Base-by-base conservation (phyloP, 2,797 vertebrate genomes). In the Sternotherus odoratus region DNA sequence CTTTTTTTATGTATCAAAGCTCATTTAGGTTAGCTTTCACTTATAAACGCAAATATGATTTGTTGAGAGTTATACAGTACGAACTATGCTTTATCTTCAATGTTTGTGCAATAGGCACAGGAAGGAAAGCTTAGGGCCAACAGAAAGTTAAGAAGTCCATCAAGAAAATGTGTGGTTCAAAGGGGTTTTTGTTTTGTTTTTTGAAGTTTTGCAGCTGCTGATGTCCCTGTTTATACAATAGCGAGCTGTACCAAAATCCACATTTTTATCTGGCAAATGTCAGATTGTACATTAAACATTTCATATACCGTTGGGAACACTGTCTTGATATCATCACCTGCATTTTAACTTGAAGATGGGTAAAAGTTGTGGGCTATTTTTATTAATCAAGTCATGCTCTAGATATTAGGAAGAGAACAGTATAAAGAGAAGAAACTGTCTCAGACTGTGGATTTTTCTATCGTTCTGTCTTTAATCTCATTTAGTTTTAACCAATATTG, bases 261-360 rank as follows among this genome's bases (percentile, higher is more conserved):
- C 77, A 8, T 1, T 96, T 93, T 92, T 86, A 82, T 95, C 87
- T 91, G 92, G 56, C 6, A 96, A 91, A 77, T 86, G 53, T 97
- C 86, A 86, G 56, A 60, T 33, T 90, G 39, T 91, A 63, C 16
- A 46, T 69, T 82, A 93, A 94, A 86, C n/a, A 89, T 83, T 85
- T 94, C 89, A 87, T 11, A 83, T 4, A 66, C 3, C 50, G 2
- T 0, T 86, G 79, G 82, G 90, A 63, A 46, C 21, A 77, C 6
- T 86, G 69, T 83, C 91, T 91, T 95, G 69, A 75, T 90, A 95
- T 96, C 88, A 95, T 97, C 92, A 94, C 84, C 84, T 92, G 54
- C 49, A 23, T 91, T 91, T 87, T 89, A 69, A 57, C 28, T 91
- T 92, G 82, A 74, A 88, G 9, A 4, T 36, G 30, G 9, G 6